Percentiles rank a stretch among this genome's conserved stretches.
phyloP scores from a whole-genome alignment of 1,140 invertebrate species.

The Pogonomyrmex californicus region DNA sequence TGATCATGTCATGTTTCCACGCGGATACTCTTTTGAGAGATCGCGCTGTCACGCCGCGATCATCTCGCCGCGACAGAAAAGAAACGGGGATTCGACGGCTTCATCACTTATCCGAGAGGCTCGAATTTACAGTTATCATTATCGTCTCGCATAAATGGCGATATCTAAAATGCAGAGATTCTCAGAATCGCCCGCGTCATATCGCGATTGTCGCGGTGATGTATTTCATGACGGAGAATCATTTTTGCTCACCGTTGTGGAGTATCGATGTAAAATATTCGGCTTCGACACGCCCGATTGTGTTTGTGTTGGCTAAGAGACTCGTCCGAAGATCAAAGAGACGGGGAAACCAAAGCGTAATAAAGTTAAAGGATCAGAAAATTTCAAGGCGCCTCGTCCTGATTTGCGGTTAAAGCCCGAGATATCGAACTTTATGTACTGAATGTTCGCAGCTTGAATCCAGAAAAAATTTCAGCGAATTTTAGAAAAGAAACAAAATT shows the following conservation, averaged over 20 bases:
- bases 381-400: slow-evolving; percentile 54
- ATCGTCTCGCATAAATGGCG: slow-evolving; percentile 31
- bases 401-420: slow-evolving; percentile 52
- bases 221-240: neutral
- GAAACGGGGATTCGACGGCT: neutral
- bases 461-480: neutral
- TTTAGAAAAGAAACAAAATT: neutral
- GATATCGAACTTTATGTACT: slow-evolving; percentile 68
- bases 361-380: slow-evolving; percentile 64
- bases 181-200: neutral
- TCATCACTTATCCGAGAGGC: neutral
- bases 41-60: slow-evolving; percentile 33
- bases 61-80: neutral
- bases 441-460: neutral
- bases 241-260: slow-evolving; percentile 11
- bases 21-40: slow-evolving; percentile 28
- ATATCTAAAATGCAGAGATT: slow-evolving; percentile 11
- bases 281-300: slow-evolving; percentile 52
- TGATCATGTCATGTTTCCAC: slow-evolving; percentile 49
- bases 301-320: slow-evolving; percentile 73
- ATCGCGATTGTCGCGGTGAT: neutral
- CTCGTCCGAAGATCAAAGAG: slow-evolving; percentile 81
- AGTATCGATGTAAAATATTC: slow-evolving; percentile 70
- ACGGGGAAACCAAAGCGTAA: slow-evolving; percentile 72
- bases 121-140: slow-evolving; percentile 52